phyloP scores from a whole-genome alignment of 2,113 vertebrate genomes.

The Cinclus cinclus region DNA sequence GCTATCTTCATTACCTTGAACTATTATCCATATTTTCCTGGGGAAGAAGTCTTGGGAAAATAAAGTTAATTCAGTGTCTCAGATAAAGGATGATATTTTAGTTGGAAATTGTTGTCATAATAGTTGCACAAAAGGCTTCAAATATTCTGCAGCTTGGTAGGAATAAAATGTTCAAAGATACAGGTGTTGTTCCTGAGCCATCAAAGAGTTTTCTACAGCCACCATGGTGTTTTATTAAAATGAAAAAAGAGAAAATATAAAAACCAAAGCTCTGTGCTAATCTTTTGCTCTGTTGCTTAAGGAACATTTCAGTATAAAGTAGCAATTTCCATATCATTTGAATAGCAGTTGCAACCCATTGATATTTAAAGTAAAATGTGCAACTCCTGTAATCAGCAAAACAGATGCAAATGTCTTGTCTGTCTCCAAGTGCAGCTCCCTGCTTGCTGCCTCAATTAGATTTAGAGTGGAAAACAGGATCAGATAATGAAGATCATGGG shows the following conservation, averaged over 20 bases:
- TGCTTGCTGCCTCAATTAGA: not conserved
- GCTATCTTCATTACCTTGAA: not conserved
- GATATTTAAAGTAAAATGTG: slow-evolving; percentile 42
- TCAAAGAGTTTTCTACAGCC: not conserved
- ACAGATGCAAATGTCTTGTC: slow-evolving; percentile 26
- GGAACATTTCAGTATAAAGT: slow-evolving; percentile 45
- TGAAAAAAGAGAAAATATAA: not conserved
- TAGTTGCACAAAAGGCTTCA: not conserved
- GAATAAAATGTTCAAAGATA: not conserved
- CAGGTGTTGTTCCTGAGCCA: slow-evolving; percentile 11
- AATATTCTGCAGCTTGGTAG: not conserved
- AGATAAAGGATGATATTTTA: not conserved
- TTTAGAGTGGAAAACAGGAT: not conserved
- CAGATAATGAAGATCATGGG: not conserved
- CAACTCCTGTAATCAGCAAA: slow-evolving; percentile 40
- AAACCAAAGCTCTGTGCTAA: slow-evolving; percentile 23
- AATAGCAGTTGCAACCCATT: slow-evolving; percentile 57
- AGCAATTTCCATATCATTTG: slow-evolving; percentile 69
- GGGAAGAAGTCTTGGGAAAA: not conserved
- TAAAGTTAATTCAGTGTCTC: not conserved
- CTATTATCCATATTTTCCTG: not conserved
- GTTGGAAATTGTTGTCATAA: not conserved
- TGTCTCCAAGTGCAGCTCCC: not conserved
- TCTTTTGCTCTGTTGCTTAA: slow-evolving; percentile 55
- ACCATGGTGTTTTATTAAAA: not conserved